A percentile compares a stretch with the other conserved stretches of the same genome.
These are phyloP conservation scores for Aspidapion aeneum DNA, from an alignment of 2,888 invertebrate genomes.

Conservation along the genomic window DNA sequence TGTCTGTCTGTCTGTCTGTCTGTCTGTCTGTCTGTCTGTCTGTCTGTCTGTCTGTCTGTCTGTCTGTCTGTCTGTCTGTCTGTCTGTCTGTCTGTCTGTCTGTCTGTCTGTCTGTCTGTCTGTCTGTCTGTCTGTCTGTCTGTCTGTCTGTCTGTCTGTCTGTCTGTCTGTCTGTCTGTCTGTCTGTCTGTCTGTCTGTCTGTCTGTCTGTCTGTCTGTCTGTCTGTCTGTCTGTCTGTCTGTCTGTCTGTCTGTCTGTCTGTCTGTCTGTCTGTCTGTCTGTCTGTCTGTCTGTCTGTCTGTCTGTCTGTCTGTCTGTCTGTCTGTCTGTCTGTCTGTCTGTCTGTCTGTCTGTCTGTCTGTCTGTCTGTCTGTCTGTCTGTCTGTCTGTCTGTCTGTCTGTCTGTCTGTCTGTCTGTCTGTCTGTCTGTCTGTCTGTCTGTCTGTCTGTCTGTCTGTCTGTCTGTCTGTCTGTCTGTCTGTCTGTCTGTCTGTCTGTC, in stretches of 20 bases:
- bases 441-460: too few relatives aligned
- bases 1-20: conserved; percentile 12
- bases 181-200: neutral
- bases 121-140: neutral
- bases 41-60: conserved; percentile 15
- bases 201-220: neutral
- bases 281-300: neutral
- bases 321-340: neutral
- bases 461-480: too few relatives aligned
- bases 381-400: too few relatives aligned
- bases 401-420: too few relatives aligned
- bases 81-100: conserved; percentile 13
- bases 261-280: neutral
- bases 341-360: too few relatives aligned
- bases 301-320: neutral
- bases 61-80: conserved; percentile 15
- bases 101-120: conserved; percentile 14
- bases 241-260: neutral
- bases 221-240: neutral
- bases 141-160: neutral
- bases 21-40: conserved; percentile 15
- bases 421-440: too few relatives aligned
- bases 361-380: too few relatives aligned
- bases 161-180: neutral
- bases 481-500: too few relatives aligned